Evolutionary conservation across 2,113 vertebrate species (phyloP), one percentile per base, ranked within the genome.

Genomic region (Nettapus auritus): DNA sequence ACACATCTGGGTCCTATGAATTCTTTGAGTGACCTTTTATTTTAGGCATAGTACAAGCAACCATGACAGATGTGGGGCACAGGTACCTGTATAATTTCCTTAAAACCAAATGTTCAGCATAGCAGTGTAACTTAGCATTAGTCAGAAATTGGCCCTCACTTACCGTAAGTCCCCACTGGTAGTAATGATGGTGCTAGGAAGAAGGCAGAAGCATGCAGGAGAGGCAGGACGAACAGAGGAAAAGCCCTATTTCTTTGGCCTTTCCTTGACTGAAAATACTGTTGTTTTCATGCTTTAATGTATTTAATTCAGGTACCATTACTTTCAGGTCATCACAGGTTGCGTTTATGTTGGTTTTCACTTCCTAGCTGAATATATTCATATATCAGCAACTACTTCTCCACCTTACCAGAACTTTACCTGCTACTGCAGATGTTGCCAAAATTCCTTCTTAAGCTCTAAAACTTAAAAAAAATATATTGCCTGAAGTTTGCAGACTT

Each of bases 381-480:
- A 69, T 10, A 50, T 42, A 75, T 70, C 60, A 82, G 26, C 56
- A 91, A 22, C 13, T 28, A 19, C 26, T 89, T 76, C 67, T 68
- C 67, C 55, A 5, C n/a, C 28, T 90, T 82, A 93, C 75, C 75
- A 59, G 57, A 68, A 36, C 19, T 85, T 85, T 82, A 76, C 57
- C 12, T 63, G 0, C 74, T 94, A 67, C 18, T 91, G 42, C 44
- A 88, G 80, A 60, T 73, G 25, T 66, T 92, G 68, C 76, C 63
- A 82, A 88, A 92, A 90, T 80, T 86, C 20, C 16, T 76, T 82
- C 71, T 90, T 81, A 62, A 86, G 26, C 38, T 77, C 59, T 83
- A 56, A 64, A 88, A 63, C 66, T 75, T 70, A 46, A 38, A 85
- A 92, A 13, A 85, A 92, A 13, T 48, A 60, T 42, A 93, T 82